Percentiles rank a stretch among this genome's conserved stretches.
These are phyloP conservation scores for Notodonta ziczac DNA, from an alignment of 2,888 invertebrate species.

Conservation along the genomic window DNA sequence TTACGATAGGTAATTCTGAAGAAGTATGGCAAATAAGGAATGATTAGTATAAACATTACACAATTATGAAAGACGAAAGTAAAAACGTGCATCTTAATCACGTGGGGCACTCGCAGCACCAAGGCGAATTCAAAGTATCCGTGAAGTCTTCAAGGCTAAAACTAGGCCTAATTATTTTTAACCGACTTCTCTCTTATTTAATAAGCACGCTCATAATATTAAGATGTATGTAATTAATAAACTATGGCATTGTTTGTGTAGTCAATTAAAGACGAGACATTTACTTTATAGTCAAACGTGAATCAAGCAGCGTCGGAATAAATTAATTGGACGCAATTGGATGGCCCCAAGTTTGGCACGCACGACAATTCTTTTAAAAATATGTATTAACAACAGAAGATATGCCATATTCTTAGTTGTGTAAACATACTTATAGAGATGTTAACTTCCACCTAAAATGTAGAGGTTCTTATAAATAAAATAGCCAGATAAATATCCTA, in stretches of 20 bases:
- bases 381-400: no score
- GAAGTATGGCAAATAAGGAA: no score
- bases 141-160: neutral
- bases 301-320: conserved; percentile 8
- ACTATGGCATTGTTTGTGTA: neutral
- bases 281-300: neutral
- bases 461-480: no score
- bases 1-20: no score
- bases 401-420: no score
- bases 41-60: no score
- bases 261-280: neutral
- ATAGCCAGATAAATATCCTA: no score
- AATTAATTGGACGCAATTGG: conserved; percentile 19
- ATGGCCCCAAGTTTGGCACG: conserved; percentile 1
- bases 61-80: neutral
- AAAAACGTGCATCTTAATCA: neutral
- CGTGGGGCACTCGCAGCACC: neutral
- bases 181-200: no score
- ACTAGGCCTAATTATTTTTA: neutral
- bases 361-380: neutral
- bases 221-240: neutral
- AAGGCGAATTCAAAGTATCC: neutral
- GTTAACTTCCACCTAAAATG: no score
- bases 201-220: neutral
- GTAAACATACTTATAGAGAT: no score